Evolutionary conservation across 2,113 vertebrate genomes (phyloP).

Genomic region (Oryzias javanicus): DNA sequence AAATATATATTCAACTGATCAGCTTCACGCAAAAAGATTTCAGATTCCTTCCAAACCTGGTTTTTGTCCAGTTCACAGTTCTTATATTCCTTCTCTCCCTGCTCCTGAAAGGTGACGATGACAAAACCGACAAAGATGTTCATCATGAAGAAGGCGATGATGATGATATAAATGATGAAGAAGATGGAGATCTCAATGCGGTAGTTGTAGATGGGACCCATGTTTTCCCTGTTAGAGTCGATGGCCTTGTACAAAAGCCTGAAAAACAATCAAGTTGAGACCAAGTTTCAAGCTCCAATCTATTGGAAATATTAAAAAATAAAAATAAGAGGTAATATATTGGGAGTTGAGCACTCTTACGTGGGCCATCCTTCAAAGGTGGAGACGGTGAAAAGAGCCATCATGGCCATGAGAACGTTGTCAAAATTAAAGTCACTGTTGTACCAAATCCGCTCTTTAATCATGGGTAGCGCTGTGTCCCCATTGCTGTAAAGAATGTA

Average conservation of each 20-base stretch:
- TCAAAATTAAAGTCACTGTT: slow-evolving; percentile 99
- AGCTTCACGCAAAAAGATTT: background rate
- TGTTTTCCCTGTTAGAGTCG: slow-evolving; percentile 92
- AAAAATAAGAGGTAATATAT: background rate
- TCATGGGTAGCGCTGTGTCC: slow-evolving; percentile 86
- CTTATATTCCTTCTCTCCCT: slow-evolving; percentile 98
- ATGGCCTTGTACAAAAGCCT: slow-evolving; percentile 96
- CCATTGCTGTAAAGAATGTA: slow-evolving; percentile 96
- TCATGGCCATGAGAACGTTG: slow-evolving; percentile 97
- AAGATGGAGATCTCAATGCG: slow-evolving; percentile 98
- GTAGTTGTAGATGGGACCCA: slow-evolving; percentile 97
- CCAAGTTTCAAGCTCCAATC: background rate
- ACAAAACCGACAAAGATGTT: slow-evolving; percentile 99
- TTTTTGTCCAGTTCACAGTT: slow-evolving; percentile 99
- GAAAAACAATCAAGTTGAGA: slow-evolving; percentile 24
- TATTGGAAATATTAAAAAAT: background rate
- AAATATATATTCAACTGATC: background rate
- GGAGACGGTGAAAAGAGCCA: slow-evolving; percentile 98
- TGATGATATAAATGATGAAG: slow-evolving; percentile 99
- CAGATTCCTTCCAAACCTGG: slow-evolving; percentile 80
- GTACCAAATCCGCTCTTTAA: slow-evolving; percentile 89
- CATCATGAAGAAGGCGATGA: slow-evolving; percentile 99
- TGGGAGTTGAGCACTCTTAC: slow-evolving; percentile 75
- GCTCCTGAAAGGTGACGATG: slow-evolving; percentile 98
- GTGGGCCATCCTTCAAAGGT: slow-evolving; percentile 98